Percentiles rank a stretch among this genome's conserved stretches.
These are phyloP conservation scores for Macropodus opercularis DNA, from an alignment of 2,797 vertebrate species.

Conservation along the genomic window DNA sequence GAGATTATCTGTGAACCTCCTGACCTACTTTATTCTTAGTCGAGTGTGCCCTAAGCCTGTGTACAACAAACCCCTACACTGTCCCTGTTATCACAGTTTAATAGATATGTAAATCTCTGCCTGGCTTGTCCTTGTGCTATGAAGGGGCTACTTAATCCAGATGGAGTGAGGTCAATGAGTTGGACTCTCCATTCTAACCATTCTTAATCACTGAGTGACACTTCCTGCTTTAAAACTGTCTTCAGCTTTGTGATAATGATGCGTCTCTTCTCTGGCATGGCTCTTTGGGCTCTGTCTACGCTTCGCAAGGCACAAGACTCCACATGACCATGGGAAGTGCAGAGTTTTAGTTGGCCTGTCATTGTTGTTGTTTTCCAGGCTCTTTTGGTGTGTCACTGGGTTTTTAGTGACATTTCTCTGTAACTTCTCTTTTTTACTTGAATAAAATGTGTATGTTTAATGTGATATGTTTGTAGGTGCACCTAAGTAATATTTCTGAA, in stretches of 20 bases:
- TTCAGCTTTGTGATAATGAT: not conserved
- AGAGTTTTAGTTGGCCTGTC: slow-evolving; percentile 34
- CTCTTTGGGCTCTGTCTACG: slow-evolving; percentile 10
- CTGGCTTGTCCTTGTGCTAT: slow-evolving; percentile 23
- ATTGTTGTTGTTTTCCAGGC: slow-evolving; percentile 16
- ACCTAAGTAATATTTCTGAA: not conserved
- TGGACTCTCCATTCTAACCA: slow-evolving; percentile 13
- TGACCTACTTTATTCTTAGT: slow-evolving; percentile 31
- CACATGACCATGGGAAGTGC: slow-evolving; percentile 59
- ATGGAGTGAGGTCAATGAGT: slow-evolving; percentile 22
- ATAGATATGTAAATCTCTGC: slow-evolving; percentile 30
- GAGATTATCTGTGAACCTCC: slow-evolving; percentile 11
- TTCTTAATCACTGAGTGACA: slow-evolving; percentile 5
- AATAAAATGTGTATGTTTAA: not conserved
- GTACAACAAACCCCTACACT: slow-evolving; percentile 26
- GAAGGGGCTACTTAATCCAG: slow-evolving; percentile 37
- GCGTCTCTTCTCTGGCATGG: slow-evolving; percentile 31
- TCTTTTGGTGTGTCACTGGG: slow-evolving; percentile 12
- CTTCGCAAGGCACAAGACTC: slow-evolving; percentile 42
- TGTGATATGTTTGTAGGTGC: not conserved
- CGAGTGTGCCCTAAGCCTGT: slow-evolving; percentile 14
- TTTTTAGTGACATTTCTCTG: slow-evolving; percentile 18
- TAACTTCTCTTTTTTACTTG: not conserved
- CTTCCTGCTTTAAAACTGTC: slow-evolving; percentile 10
- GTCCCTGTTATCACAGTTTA: slow-evolving; percentile 27